Base-by-base conservation (phyloP, 2,113 vertebrate genomes). In the Sander vitreus region DNA sequence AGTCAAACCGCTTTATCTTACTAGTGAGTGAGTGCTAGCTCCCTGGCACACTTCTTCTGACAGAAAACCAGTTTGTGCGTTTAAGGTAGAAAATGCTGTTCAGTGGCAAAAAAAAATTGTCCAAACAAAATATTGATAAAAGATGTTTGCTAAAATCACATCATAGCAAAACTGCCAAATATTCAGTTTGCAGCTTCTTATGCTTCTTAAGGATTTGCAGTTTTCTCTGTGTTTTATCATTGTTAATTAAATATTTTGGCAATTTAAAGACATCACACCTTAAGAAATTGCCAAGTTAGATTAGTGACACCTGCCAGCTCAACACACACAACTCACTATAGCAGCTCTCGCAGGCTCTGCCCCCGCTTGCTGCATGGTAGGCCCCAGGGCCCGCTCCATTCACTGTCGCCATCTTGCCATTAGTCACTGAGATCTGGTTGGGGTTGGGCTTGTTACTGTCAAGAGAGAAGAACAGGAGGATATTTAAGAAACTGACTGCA, bases 401-500 rank as follows among this genome's bases (percentile, higher is more conserved):
- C 89, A 99, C 95, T 4, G 97, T 94, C 39, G 96, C 95, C 93
- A 97, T 96, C 82, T 99, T 99, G 85, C 97, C 97, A 53, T 96
- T 98, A 93, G 95, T 97, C 92, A 95, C 94, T 4, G 97, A 96
- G 94, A 99, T 97, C 94, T 99, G 98, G 95, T 99, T 99, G 83
- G 98, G 98, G 94, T 98, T 99, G 93, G 98, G 97, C 94, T 99
- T 99, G 94, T 99, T 99, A 94, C 98, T 99, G 96, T 67, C 50
- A 67, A 8, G 50, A 67, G 43, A 86, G 69, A 45, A 45, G 47
- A 23, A 2, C 55, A 23, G 63, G 43, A 30, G 50, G 5, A 33
- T 33, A 65, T 68, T 57, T 63, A 78, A 45, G 64, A 76, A 57
- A 51, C 7, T 25, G 25, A 78, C 33, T 12, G 43, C 54, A 27